Evolutionary conservation across 1,140 invertebrate genomes (phyloP).

Genomic region (Ceratosolen fusciceps): DNA sequence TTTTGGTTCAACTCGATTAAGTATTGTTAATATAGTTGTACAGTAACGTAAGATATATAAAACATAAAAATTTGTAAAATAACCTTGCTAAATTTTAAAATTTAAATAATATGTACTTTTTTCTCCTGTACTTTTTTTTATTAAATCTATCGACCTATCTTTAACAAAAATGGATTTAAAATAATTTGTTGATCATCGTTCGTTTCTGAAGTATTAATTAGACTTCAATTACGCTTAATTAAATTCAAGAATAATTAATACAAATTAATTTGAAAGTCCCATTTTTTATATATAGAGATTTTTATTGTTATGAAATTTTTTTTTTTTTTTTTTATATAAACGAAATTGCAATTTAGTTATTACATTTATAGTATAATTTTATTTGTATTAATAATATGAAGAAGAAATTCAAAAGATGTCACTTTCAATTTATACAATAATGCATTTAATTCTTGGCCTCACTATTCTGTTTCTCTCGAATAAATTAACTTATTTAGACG

Average conservation of each 20-base stretch:
- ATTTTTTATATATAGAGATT: conserved; percentile 2
- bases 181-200: conserved; percentile 27
- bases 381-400: not conserved
- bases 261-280: conserved; percentile 15
- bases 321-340: not conserved
- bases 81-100: not conserved
- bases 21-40: not conserved
- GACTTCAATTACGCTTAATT: not conserved
- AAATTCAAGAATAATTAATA: not conserved
- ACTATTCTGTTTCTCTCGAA: not conserved
- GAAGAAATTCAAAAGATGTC: not conserved
- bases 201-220: not conserved
- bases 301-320: not conserved
- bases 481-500: not conserved
- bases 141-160: not conserved
- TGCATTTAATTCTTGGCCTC: not conserved
- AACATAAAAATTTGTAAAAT: not conserved
- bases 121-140: not conserved
- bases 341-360: not conserved
- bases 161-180: conserved; percentile 32
- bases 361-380: not conserved
- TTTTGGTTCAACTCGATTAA: not conserved
- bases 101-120: not conserved
- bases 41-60: not conserved
- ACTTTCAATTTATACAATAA: conserved; percentile 5